Percentiles rank a stretch among this genome's conserved stretches.
Conservation (phyloP, 2,888 invertebrate species). For the Nymphalis c-album region DNA sequence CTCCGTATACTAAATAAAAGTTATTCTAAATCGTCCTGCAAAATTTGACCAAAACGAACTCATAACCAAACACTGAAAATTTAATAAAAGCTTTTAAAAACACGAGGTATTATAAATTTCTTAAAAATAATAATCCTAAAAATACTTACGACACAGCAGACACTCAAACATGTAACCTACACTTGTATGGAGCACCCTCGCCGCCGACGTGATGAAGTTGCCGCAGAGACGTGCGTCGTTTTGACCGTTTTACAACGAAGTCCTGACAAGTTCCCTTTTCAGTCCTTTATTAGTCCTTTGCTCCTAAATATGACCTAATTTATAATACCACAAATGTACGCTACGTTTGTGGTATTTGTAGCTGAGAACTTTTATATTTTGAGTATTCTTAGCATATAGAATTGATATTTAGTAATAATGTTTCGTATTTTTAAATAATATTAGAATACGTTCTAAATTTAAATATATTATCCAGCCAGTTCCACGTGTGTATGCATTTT, state of each 20-base stretch:
- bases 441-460: too few relatives aligned
- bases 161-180: constrained; percentile 23
- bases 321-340: too few relatives aligned
- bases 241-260: constrained; percentile 20
- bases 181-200: constrained; percentile 21
- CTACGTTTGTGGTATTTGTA: background rate
- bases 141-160: constrained; percentile 13
- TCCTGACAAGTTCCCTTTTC: constrained; percentile 28
- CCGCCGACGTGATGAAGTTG: constrained; percentile 31
- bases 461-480: too few relatives aligned
- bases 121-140: constrained; percentile 2
- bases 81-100: background rate
- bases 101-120: background rate
- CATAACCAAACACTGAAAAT: too few relatives aligned
- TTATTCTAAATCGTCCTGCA: too few relatives aligned
- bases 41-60: too few relatives aligned
- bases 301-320: background rate
- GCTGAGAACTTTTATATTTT: too few relatives aligned
- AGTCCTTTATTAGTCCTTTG: constrained; percentile 20
- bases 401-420: too few relatives aligned
- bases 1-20: too few relatives aligned
- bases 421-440: too few relatives aligned
- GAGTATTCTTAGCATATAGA: too few relatives aligned
- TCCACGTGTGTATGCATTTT: too few relatives aligned
- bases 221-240: constrained; percentile 21